Evolutionary conservation across 2,797 vertebrate genomes (phyloP), one percentile per base, ranked within the genome.

Genomic region (Eutrigla gurnardus): DNA sequence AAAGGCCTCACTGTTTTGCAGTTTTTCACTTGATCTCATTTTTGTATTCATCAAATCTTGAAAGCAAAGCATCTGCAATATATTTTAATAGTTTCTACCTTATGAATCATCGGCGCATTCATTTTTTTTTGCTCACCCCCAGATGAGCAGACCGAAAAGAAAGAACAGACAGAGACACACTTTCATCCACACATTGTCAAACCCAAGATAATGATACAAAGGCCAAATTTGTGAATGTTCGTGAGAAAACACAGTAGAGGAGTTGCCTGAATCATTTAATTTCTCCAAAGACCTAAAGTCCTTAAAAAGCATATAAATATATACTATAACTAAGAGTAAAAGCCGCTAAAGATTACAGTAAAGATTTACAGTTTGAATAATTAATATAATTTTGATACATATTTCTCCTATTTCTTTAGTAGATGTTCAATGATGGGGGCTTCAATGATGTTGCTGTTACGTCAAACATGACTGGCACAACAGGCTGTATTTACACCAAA

Each of bases 41-140:
- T 78, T 25, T 47, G 49, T 47, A 54, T 60, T 69, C 55, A 70
- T 58, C 14, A 67, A 36, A 25, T 14, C 4, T 33, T 59, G 5
- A 43, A 71, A 59, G 43, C 40, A 75, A 36, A 73, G 2, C 11
- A 65, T 32, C 14, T 68, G 50, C 15, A 61, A 13, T 42, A 40
- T 46, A 40, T 36, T 65, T 39, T 45, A 49, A 35, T 14, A 18
- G 9, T n/a, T 12, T 45, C 3, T 14, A 50, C 50, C 37, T n/a
- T n/a, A 50, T 60, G 40, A 54, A 52, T 55, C 42, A 74, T 10
- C 3, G 10, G 3, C n/a, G 32, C 3, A 12, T 68, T 58, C 25
- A 40, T 25, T 25, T 66, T 3, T 58, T 33, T 35, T n/a, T 59
- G 1, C 12, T 40, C 14, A 25, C 2, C 7, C 32, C 10, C 2